Evolutionary conservation across 1,140 invertebrate genomes (phyloP), one percentile per base, ranked within the genome.

Genomic region (Nylanderia fulva): DNA sequence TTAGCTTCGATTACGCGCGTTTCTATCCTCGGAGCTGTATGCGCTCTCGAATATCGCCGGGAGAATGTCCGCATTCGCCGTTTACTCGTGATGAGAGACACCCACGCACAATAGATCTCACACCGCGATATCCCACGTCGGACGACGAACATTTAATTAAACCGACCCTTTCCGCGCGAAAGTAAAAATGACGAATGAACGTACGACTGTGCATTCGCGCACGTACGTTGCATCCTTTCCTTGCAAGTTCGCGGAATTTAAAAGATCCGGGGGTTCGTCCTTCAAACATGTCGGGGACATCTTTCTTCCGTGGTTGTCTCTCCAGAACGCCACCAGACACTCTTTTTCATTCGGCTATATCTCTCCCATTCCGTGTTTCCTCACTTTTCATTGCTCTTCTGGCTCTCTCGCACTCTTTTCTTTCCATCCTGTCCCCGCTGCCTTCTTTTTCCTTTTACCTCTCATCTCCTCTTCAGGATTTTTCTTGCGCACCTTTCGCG

Each of bases 341-440:
- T 76, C 56, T 75, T 77, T 77, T 64, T 84, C 72, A 79, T 66
- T 84, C 82, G 45, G 24, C 82, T 79, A 72, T 84, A 63, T 71
- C 66, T 72, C 72, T 66, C 72, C 66, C 54, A 82, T 82, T 82
- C 77, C 66, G n/a, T 71, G 64, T 80, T 71, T 80, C 64, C 66
- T 80, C 77, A n/a, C 77, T 80, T 42, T 66, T 71, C 77, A 66
- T 75, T 80, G 68, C 63, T 63, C 77, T 61, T 58, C 27, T 54
- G 27, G 29, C 9, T 45, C 76, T 45, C 60, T 48, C 36, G 52
- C 11, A 36, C 29, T 18, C 27, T 24, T 39, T 52, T 39, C 48
- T 6, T 13, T n/a, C 61, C 45, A 48, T 18, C 15, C 15, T 48
- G 5, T 15, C 13, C 18, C 3, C n/a, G 45, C 45, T 4, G 4